Base-by-base conservation (phyloP, 2,113 vertebrate genomes). In the Myiagra hebetior region DNA sequence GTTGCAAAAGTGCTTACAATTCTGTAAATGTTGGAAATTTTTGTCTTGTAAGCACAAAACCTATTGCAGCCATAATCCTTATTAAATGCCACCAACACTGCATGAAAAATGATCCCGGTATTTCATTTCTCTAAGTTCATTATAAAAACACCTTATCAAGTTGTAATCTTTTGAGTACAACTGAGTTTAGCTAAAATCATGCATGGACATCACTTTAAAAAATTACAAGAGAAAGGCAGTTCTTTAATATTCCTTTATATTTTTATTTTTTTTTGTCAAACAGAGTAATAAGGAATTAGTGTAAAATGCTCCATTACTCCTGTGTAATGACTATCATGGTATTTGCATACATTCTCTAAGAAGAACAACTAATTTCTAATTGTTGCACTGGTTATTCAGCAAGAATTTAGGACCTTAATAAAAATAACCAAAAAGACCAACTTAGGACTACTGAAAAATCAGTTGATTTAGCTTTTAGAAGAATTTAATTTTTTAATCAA, bases 391-490 rank as follows among this genome's bases (percentile, higher is more conserved):
- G 15, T 55, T 86, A 74, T 44, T 82, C 23, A 57, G 9, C 31
- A 86, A 57, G 22, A 86, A 68, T 47, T 68, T 67, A 53, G 31
- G 7, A 75, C 10, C 6, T 11, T 15, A 57, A 47, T n/a, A 42
- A 41, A 53, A 46, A n/a, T n/a, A 59, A 5, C 0, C 2, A 2
- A 30, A 41, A 7, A 24, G 10, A 60, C 6, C 13, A 86, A 23
- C 5, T 53, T 33, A 77, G 7, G 10, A 47, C 7, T 59, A 37
- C 35, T 21, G 15, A 92, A 77, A 87, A 83, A 91, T 26, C 37
- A 72, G 10, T 5, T 33, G 3, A 46, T 75, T 70, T 28, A 50
- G 35, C 19, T 69, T 89, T 52, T 44, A 24, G 22, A 78, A 59
- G 10, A 72, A 64, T 65, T 47, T 62, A 15, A 24, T 47, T 62